Conservation (phyloP, 2,888 invertebrate species). For the Ennomos erosarius region DNA sequence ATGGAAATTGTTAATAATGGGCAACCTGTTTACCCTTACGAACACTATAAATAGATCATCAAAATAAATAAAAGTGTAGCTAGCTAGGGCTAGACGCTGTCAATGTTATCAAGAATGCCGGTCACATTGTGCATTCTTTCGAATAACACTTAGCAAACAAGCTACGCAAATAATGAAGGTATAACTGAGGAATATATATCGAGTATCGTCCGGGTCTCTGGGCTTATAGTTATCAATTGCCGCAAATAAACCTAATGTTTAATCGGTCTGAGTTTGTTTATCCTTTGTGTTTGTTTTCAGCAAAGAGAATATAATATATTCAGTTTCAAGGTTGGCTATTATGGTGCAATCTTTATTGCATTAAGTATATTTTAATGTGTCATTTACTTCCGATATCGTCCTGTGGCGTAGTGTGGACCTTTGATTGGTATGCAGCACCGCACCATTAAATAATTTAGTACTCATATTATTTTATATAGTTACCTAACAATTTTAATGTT, state of each 20-base stretch:
- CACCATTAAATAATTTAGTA: too few species aligned
- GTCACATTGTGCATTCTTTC: constrained; percentile 6
- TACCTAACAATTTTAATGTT: too few species aligned
- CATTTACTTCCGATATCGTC: too few species aligned
- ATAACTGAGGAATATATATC: constrained; percentile 26
- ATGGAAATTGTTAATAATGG: constrained; percentile 11
- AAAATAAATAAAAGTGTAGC: constrained; percentile 16
- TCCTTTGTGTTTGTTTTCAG: too few species aligned
- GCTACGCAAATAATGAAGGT: constrained; percentile 12
- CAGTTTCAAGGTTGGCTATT: too few species aligned
- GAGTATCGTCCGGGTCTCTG: constrained; percentile 33
- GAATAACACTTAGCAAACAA: constrained; percentile 1
- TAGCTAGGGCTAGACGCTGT: neutral
- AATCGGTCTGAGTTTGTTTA: too few species aligned
- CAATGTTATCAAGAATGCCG: constrained; percentile 12
- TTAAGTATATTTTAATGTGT: too few species aligned
- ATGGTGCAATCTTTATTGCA: too few species aligned
- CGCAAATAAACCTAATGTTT: constrained; percentile 19
- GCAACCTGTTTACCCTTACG: constrained; percentile 5
- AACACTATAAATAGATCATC: constrained; percentile 10
- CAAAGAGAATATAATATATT: too few species aligned
- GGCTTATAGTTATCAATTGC: constrained; percentile 32
- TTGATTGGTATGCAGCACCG: too few species aligned
- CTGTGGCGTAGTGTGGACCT: too few species aligned
- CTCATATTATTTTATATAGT: too few species aligned